A percentile compares a stretch with the other conserved stretches of the same genome.
These are phyloP conservation scores for Rhabdophis nuchalis DNA, from an alignment of 2,797 vertebrate genomes.

Conservation along the genomic window DNA sequence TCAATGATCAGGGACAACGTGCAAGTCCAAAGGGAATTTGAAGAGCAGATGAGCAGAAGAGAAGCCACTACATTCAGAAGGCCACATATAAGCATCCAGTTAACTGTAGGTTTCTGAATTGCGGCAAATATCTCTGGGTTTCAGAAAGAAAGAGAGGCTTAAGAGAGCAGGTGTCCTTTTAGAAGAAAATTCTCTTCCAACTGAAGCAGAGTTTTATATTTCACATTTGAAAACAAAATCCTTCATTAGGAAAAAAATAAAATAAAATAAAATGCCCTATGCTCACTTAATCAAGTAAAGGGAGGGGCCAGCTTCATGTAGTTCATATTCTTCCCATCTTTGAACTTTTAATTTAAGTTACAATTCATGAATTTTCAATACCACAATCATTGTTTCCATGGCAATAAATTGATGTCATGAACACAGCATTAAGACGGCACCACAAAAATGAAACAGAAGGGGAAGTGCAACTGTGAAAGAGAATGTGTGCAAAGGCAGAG, in stretches of 20 bases:
- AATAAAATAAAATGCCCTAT: conserved; percentile 20
- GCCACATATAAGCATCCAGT: too few species aligned
- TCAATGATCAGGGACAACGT: not conserved
- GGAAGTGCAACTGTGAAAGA: not conserved
- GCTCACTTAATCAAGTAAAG: conserved; percentile 19
- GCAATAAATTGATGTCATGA: conserved; percentile 46
- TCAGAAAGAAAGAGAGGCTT: not conserved
- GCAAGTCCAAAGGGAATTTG: not conserved
- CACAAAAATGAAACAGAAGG: conserved; percentile 27
- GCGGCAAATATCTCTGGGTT: not conserved
- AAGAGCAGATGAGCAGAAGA: too few species aligned
- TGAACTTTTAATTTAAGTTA: conserved; percentile 33
- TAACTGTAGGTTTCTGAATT: not conserved
- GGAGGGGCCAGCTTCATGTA: conserved; percentile 17
- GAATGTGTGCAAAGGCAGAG: conserved; percentile 24
- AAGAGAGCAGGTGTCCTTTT: not conserved
- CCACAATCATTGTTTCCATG: conserved; percentile 54
- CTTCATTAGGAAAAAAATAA: not conserved
- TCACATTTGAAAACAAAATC: conserved; percentile 1
- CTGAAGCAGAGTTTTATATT: conserved; percentile 2
- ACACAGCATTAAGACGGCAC: conserved; percentile 38
- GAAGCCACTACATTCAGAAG: not conserved
- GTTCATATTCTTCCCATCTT: conserved; percentile 16
- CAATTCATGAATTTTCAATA: conserved; percentile 14
- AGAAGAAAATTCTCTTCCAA: not conserved